Percentiles rank a stretch among this genome's conserved stretches.
phyloP scores from a whole-genome alignment of 1,140 invertebrate genomes.

The Andrena cerasifolii region DNA sequence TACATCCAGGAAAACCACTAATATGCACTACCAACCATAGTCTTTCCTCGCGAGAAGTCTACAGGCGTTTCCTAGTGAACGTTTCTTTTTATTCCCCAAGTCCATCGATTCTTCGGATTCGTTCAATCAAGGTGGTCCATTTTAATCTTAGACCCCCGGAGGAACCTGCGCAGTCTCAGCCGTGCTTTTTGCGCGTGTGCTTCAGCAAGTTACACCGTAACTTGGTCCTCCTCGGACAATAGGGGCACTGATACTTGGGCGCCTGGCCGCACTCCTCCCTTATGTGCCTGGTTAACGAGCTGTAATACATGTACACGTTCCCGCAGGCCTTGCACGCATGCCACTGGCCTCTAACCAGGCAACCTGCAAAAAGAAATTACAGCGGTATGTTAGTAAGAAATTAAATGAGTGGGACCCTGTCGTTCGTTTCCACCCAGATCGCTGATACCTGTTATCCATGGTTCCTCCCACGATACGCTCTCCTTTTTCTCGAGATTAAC shows the following conservation, averaged over 20 bases:
- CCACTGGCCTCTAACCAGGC: slow-evolving; percentile 22
- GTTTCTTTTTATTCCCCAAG: no score
- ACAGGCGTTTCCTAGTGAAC: no score
- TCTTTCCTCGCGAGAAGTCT: no score
- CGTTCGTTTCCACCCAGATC: neutral
- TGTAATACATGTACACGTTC: slow-evolving; percentile 79
- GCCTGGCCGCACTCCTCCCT: slow-evolving; percentile 82
- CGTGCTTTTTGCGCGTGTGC: slow-evolving; percentile 74
- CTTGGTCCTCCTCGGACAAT: slow-evolving; percentile 77
- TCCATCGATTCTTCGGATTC: no score
- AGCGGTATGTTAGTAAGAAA: slow-evolving; percentile 40
- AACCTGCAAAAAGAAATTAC: slow-evolving; percentile 64
- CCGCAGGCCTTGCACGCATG: slow-evolving; percentile 78
- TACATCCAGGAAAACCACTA: no score
- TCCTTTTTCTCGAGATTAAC: no score
- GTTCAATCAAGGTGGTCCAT: no score
- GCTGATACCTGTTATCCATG: neutral
- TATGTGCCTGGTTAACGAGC: slow-evolving; percentile 79
- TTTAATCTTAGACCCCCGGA: no score
- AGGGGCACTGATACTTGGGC: slow-evolving; percentile 81
- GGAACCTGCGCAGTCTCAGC: neutral
- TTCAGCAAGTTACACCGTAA: slow-evolving; percentile 77
- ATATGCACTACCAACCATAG: no score
- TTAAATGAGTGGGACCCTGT: neutral
- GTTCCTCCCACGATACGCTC: neutral